Conservation (phyloP, 2,113 vertebrate species). For the Pituophis catenifer region DNA sequence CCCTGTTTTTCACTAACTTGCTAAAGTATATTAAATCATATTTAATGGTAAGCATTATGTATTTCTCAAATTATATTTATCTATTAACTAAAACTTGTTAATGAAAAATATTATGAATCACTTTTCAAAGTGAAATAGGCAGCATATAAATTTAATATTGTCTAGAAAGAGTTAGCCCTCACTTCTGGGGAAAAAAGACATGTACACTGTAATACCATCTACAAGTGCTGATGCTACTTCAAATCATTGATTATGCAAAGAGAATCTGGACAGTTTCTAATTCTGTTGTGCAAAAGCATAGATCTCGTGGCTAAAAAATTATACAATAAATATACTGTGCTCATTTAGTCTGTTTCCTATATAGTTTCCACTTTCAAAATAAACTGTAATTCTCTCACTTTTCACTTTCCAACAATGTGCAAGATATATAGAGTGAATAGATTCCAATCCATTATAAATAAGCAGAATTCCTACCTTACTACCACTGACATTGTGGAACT, state of each 20-base stretch:
- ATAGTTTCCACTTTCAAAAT: not conserved
- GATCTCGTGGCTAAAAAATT: not conserved
- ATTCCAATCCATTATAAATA: not conserved
- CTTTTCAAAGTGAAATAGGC: not conserved
- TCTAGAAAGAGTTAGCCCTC: not conserved
- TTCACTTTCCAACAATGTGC: not conserved
- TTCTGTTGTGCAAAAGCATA: not conserved
- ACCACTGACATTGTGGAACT: constrained; percentile 93
- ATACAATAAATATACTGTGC: not conserved
- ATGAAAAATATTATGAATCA: not conserved
- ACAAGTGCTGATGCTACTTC: not conserved
- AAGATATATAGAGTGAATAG: not conserved
- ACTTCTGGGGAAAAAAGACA: not conserved
- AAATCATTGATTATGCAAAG: not conserved
- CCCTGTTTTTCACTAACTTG: not conserved
- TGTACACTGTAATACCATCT: not conserved
- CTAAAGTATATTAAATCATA: not conserved
- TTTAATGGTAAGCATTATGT: not conserved
- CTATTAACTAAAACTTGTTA: not conserved
- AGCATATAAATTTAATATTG: not conserved
- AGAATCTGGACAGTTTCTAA: not conserved
- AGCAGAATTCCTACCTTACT: constrained; percentile 83
- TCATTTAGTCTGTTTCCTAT: not conserved
- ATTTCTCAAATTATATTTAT: not conserved
- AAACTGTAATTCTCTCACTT: not conserved